Evolutionary conservation across 2,113 vertebrate species (phyloP), one percentile per base, ranked within the genome.

Genomic region (Hyperoodon ampullatus): DNA sequence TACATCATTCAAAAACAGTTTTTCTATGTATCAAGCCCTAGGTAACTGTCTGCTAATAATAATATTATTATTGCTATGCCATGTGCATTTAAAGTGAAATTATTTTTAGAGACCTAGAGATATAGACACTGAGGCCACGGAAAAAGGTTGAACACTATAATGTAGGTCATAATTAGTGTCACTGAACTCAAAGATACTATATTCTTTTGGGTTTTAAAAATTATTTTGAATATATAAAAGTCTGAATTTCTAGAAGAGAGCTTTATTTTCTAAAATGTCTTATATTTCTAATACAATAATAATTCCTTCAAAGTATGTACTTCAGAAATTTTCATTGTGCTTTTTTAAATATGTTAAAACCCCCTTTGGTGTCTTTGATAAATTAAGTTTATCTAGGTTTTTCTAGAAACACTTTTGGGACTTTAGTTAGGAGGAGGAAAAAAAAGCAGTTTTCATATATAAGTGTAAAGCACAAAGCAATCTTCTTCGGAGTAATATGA

Each of bases 331-430:
- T 88, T 93, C 39, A 74, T 70, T 88, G 53, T 77, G 80, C 19
- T 92, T 97, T 96, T 92, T 94, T 85, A 88, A 94, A 82, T 90
- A 81, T 85, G 55, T 81, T 94, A 81, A 84, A 94, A 61, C 7
- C 6, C 5, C 35, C 35, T 90, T 96, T 93, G 61, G 75, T 87
- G 21, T 95, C 28, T 94, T 92, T 92, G 96, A 84, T 92, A 96
- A 95, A 93, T 94, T 95, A 91, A 94, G n/a, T 83, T 93, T 95
- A 93, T 92, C 72, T 81, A 65, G 26, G 14, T 81, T 96, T 93
- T 94, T 94, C 92, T 77, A 68, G 92, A 96, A 95, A 58, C 58
- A 21, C 92, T 94, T 96, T 63, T 3, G 82, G 93, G 91, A 80
- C 42, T 86, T 55, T 9, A 50, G 15, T 23, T 30, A 84, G 60